phyloP scores from a whole-genome alignment of 1,140 invertebrate species.

The Cryptotermes secundus region DNA sequence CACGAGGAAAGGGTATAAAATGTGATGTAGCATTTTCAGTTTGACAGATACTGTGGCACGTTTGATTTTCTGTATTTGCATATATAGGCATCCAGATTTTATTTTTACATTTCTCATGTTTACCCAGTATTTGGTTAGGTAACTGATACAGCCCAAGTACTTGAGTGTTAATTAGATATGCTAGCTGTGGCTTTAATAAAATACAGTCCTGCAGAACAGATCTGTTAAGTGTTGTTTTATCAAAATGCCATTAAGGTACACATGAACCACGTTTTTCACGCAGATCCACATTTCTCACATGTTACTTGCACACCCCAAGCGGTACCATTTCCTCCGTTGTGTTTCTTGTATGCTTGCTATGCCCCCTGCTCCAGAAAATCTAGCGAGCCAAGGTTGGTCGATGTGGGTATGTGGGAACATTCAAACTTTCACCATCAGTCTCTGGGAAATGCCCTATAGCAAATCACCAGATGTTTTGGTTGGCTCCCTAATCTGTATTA shows the following conservation, averaged over 20 bases:
- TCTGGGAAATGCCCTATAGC: neutral
- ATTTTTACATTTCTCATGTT: neutral
- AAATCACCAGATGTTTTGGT: neutral
- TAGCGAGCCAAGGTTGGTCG: neutral
- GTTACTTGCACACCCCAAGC: neutral
- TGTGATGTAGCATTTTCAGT: neutral
- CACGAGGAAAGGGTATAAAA: too few species aligned
- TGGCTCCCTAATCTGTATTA: conserved; percentile 18
- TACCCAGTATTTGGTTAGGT: too few species aligned
- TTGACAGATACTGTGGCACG: too few species aligned
- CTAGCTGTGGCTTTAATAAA: too few species aligned
- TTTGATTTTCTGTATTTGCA: too few species aligned
- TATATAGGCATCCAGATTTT: too few species aligned
- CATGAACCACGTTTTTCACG: neutral
- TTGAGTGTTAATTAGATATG: too few species aligned
- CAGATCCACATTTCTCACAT: neutral
- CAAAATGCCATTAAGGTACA: neutral
- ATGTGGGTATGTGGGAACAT: neutral
- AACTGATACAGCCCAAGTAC: too few species aligned
- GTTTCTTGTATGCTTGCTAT: conserved; percentile 15
- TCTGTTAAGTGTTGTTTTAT: neutral
- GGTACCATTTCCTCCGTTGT: neutral
- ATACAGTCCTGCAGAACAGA: too few species aligned
- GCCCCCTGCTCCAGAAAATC: conserved; percentile 15
- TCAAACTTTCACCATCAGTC: conserved; percentile 10